Conservation (phyloP, 2,797 vertebrate genomes). For the Antennarius maculatus region DNA sequence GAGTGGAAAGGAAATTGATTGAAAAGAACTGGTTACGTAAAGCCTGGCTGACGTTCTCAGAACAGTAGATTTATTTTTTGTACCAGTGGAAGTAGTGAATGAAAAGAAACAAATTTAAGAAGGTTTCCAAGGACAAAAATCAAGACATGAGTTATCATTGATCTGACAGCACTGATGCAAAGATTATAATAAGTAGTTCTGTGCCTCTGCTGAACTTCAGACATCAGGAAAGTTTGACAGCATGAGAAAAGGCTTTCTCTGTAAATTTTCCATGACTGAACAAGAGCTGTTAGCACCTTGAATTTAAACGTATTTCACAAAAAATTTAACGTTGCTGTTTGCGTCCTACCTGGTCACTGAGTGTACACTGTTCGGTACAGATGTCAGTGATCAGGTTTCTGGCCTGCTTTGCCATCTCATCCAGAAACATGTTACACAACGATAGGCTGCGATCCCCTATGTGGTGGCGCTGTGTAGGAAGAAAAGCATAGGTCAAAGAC, state of each 20-base stretch:
- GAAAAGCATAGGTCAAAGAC: background rate
- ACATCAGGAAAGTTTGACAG: constrained; percentile 1
- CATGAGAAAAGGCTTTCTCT: background rate
- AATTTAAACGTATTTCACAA: no score
- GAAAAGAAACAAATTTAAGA: constrained; percentile 17
- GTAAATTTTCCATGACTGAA: background rate
- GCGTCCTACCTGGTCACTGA: constrained; percentile 92
- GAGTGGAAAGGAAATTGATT: background rate
- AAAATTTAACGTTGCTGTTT: background rate
- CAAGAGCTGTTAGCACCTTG: background rate
- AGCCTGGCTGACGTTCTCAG: background rate
- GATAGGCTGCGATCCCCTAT: constrained; percentile 99
- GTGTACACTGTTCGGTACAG: constrained; percentile 97
- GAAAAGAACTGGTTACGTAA: background rate
- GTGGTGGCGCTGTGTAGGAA: constrained; percentile 88
- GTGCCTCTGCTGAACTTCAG: background rate
- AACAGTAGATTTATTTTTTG: background rate
- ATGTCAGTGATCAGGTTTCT: constrained; percentile 98
- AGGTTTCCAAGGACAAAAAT: constrained; percentile 23
- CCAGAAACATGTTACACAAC: constrained; percentile 98
- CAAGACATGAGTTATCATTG: constrained; percentile 11
- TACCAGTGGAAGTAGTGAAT: background rate
- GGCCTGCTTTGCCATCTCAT: constrained; percentile 99
- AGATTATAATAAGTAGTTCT: background rate
- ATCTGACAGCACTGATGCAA: constrained; percentile 13